Evolutionary conservation across 1,140 invertebrate species (phyloP).

Genomic region (Zaprionus gabonicus): DNA sequence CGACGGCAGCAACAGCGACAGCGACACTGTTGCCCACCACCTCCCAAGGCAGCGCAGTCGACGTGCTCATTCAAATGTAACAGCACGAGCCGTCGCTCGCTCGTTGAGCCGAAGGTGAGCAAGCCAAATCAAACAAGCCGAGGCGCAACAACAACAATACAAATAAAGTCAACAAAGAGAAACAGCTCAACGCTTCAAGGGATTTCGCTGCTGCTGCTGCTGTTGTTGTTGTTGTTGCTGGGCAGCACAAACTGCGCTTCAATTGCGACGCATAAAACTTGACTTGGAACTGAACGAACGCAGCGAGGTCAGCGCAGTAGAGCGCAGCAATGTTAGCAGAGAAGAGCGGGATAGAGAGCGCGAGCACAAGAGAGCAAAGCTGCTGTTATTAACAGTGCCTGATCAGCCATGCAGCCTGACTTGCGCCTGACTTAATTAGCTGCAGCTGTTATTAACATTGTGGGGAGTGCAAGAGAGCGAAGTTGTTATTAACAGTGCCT

Average conservation of each 20-base stretch:
- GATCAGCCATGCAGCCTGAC: background rate
- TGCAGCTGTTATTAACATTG: background rate
- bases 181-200: conserved; percentile 75
- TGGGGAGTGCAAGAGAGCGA: too few relatives aligned
- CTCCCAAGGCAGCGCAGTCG: conserved; percentile 27
- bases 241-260: conserved; percentile 61
- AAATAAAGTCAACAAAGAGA: conserved; percentile 21
- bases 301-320: conserved; percentile 32
- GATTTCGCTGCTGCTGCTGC: conserved; percentile 60
- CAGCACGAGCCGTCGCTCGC: conserved; percentile 67
- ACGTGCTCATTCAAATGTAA: conserved; percentile 81
- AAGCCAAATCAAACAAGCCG: conserved; percentile 79
- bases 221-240: conserved; percentile 42
- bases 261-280: conserved; percentile 64
- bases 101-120: conserved; percentile 75
- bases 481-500: background rate
- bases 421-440: conserved; percentile 7
- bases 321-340: conserved; percentile 16
- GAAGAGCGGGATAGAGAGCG: too few relatives aligned
- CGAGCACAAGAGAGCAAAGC: conserved; percentile 15
- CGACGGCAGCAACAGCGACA: conserved; percentile 16
- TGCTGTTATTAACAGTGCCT: conserved; percentile 4
- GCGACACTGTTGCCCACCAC: conserved; percentile 37
- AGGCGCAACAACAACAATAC: conserved; percentile 58
- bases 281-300: conserved; percentile 34